Base-by-base conservation (phyloP, 2,797 vertebrate genomes). In the Oreochromis grahami region DNA sequence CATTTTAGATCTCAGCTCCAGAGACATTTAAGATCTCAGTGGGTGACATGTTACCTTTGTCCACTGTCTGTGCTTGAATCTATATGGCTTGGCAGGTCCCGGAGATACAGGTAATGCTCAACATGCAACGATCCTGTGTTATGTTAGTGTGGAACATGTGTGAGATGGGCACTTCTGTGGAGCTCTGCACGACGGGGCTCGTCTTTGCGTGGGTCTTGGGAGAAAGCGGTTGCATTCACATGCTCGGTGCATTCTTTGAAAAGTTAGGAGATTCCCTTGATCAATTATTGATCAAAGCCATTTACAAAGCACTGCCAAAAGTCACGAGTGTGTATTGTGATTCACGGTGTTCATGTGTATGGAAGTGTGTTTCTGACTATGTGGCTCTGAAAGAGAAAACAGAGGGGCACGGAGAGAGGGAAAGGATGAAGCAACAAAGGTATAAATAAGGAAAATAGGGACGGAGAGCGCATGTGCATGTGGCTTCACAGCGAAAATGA, bases 201-300 rank as follows among this genome's bases (percentile, higher is more conserved):
- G n/a, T 77, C 43, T 84, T 79, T 17, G 52, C 38, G 24, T 34
- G 77, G 53, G 76, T 87, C 55, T 82, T 63, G 58, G 76, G 81
- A 80, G 80, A 65, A 88, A 87, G 79, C 56, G 55, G 85, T 88
- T 88, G 84, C 83, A 86, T 91, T 84, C 77, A 15, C 56, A 53
- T 5, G 55, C 87, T 85, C 79, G 70, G 83, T 79, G 65, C 83
- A 77, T 72, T 92, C 88, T 92, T 91, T 91, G 86, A 93, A 88
- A 83, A 90, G 86, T 86, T 85, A 76, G 90, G 94, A 89, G 80
- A 90, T 79, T 82, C 85, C 86, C 86, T 93, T 91, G 91, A 95
- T 95, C 92, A 94, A 93, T 94, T 91, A 94, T 95, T 93, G 93
- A 95, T 94, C 92, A 94, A 94, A 95, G 89, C 84, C 92, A 90